Conservation (phyloP, 2,888 invertebrate species). For the Diarsia mendica region DNA sequence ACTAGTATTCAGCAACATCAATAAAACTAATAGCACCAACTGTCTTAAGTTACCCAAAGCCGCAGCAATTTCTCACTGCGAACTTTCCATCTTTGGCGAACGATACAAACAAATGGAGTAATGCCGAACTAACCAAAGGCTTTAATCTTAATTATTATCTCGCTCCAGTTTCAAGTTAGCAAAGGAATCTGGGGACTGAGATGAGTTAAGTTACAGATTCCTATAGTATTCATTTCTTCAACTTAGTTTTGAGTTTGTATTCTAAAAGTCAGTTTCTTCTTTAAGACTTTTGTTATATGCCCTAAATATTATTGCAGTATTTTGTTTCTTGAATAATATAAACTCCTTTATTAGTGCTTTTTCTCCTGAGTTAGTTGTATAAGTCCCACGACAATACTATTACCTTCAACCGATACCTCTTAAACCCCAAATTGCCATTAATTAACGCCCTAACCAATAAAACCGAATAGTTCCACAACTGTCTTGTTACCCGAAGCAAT, state of each 20-base stretch:
- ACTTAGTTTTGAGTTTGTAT: background rate
- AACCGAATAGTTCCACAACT: slow-evolving; percentile 57
- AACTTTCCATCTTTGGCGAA: slow-evolving; percentile 48
- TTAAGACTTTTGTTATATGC: background rate
- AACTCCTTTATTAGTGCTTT: background rate
- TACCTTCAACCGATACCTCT: background rate
- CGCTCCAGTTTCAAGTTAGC: slow-evolving; percentile 40
- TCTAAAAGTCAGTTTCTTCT: background rate
- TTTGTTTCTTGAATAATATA: background rate
- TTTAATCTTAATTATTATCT: slow-evolving; percentile 54
- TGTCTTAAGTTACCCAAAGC: slow-evolving; percentile 47
- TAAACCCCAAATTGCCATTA: slow-evolving; percentile 33
- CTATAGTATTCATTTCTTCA: slow-evolving; percentile 1
- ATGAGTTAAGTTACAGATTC: slow-evolving; percentile 23
- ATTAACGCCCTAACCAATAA: slow-evolving; percentile 52
- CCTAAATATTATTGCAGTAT: background rate
- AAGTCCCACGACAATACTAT: background rate
- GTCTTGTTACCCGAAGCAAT: slow-evolving; percentile 54
- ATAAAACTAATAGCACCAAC: slow-evolving; percentile 49
- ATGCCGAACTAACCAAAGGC: slow-evolving; percentile 36
- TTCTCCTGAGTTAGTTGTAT: background rate
- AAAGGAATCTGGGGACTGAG: slow-evolving; percentile 38
- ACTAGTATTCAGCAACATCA: slow-evolving; percentile 53
- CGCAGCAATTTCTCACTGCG: slow-evolving; percentile 45
- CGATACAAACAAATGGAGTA: slow-evolving; percentile 52